Conservation (phyloP, 2,113 vertebrate species). For the Desmodus rotundus region DNA sequence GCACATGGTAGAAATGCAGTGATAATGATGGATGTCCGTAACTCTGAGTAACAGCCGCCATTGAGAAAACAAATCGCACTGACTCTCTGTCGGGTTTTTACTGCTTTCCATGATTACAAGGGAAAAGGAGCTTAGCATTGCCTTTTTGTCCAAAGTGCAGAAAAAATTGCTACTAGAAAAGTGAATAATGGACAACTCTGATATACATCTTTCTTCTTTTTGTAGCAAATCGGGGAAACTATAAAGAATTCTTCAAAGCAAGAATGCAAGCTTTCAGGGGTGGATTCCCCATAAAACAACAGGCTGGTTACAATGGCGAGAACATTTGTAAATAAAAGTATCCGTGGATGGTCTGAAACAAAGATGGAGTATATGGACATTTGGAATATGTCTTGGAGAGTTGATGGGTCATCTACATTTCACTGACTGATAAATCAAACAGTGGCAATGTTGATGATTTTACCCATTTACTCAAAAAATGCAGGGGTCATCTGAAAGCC, state of each 20-base stretch:
- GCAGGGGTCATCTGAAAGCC: background rate
- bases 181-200: background rate
- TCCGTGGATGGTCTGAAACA: background rate
- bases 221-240: background rate
- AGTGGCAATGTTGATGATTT: background rate
- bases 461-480: background rate
- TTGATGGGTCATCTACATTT: background rate
- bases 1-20: slow-evolving; percentile 8
- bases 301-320: background rate
- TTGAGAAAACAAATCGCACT: slow-evolving; percentile 31
- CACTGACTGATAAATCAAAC: background rate
- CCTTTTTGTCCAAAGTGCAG: background rate
- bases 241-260: background rate
- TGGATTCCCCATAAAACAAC: background rate
- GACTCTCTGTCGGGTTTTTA: background rate
- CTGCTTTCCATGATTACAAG: background rate
- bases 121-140: background rate
- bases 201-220: slow-evolving; percentile 1
- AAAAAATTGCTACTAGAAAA: background rate
- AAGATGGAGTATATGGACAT: background rate
- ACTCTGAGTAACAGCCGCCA: background rate
- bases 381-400: background rate
- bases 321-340: slow-evolving; percentile 1
- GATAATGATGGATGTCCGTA: slow-evolving; percentile 44
- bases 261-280: background rate